Base-by-base conservation (phyloP, 2,888 invertebrate species). In the Meiosimyza platycephala region DNA sequence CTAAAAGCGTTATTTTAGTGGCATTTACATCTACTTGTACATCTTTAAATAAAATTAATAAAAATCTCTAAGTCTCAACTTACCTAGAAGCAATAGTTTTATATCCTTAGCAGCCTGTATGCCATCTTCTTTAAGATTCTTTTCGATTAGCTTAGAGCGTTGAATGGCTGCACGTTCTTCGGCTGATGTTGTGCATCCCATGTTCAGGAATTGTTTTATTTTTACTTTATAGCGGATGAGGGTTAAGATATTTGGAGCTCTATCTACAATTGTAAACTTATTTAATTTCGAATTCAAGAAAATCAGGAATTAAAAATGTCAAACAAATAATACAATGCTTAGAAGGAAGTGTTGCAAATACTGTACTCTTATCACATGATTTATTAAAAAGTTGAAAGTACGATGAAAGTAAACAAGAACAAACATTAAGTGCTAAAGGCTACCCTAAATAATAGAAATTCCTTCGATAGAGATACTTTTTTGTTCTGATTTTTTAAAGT, bases 131-230 rank as follows among this genome's bases (percentile, higher is more conserved):
- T 99, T 99, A 83, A 99, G 90, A 88, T 96, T 95, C 89, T 95
- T 97, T 90, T 99, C 99, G 86, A 99, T 99, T 89, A 94, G 94
- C 90, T 96, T 95, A 90, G 95, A 97, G 88, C 98, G 93, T 89
- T 98, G 98, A 88, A 96, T 92, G 85, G 99, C 98, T 87, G 96
- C 97, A 90, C 98, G 92, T 90, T 99, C 99, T 89, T 99, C 99
- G 84, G 98, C 98, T 88, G 98, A 98, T 93, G 98, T 96, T 88
- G 98, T 96, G 91, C 99, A 99, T 90, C 99, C 99, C 98, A 99
- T 98, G 40, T 55, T 67, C 50, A 22, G 60, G 63, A 71, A 54
- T 57, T 50, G 12, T 28, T 28, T 60, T 66, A 72, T 48, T 47
- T 72, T 47, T 51, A 33, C n/a, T 57, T 54, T 68, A 28, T 40